A percentile compares a stretch with the other conserved stretches of the same genome.
These are phyloP conservation scores for Sanderia malayensis DNA, from an alignment of 30 jellyfish, hydroid and myxozoan genomes.

Conservation along the genomic window DNA sequence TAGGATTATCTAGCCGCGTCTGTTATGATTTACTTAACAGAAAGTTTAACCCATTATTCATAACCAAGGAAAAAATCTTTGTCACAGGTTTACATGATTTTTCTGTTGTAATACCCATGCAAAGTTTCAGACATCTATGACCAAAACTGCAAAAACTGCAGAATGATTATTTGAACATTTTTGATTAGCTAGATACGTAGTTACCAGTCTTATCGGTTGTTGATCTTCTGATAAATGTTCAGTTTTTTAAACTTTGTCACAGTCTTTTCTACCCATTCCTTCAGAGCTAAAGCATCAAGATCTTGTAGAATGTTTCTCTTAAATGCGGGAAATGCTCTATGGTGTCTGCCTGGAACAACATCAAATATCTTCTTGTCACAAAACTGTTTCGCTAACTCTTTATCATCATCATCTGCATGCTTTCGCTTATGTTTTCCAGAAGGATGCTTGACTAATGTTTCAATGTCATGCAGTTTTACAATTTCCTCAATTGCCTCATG, in stretches of 20 bases:
- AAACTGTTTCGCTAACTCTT: slow-evolving; percentile 3
- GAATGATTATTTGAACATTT: not conserved
- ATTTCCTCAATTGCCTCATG: not conserved
- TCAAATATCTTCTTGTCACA: not conserved
- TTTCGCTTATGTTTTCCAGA: not conserved
- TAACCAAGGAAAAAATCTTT: too few species aligned
- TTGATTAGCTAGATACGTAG: not conserved
- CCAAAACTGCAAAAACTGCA: not conserved
- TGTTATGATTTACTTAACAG: too few species aligned
- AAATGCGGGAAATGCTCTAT: slow-evolving; percentile 5
- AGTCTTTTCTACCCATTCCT: slow-evolving; percentile 1
- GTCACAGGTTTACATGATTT: too few species aligned
- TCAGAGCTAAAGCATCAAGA: not conserved
- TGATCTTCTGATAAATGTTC: slow-evolving; percentile 5
- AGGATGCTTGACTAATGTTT: not conserved
- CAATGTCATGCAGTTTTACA: not conserved
- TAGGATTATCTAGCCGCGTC: too few species aligned
- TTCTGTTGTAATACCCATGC: too few species aligned
- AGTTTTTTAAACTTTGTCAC: slow-evolving; percentile 7
- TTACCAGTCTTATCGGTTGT: not conserved
- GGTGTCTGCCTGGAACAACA: not conserved
- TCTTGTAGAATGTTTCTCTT: not conserved
- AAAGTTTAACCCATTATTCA: too few species aligned
- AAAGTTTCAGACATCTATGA: not conserved
- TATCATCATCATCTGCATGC: not conserved